Conservation (phyloP, 2,113 vertebrate genomes). For the Takifugu bimaculatus region DNA sequence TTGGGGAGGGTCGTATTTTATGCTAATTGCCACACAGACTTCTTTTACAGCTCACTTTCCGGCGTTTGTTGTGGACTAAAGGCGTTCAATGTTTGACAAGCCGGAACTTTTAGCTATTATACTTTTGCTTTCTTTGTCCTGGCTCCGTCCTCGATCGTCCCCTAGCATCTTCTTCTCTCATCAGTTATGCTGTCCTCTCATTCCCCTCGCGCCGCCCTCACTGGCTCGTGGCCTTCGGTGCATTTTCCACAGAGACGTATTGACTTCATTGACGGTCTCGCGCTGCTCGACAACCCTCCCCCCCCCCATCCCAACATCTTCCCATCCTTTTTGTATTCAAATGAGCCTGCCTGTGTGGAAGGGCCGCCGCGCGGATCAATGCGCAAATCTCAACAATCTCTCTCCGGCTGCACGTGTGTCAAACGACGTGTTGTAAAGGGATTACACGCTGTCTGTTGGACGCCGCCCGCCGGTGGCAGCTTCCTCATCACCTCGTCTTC, state of each 20-base stretch:
- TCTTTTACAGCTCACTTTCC: neutral
- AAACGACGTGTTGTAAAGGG: constrained; percentile 37
- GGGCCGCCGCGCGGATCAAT: constrained; percentile 55
- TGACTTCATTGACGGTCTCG: constrained; percentile 55
- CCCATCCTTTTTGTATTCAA: too few species aligned
- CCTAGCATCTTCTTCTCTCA: too few species aligned
- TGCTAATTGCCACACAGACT: too few species aligned
- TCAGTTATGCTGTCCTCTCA: constrained; percentile 20
- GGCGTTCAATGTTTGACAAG: too few species aligned
- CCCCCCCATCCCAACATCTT: constrained; percentile 51
- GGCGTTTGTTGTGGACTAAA: neutral
- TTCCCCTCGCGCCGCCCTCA: constrained; percentile 38
- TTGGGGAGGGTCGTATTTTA: too few species aligned
- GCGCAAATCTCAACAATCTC: constrained; percentile 60
- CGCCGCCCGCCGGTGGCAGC: too few species aligned
- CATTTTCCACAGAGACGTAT: constrained; percentile 35
- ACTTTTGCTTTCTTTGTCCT: neutral
- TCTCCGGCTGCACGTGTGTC: constrained; percentile 51
- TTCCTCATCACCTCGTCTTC: too few species aligned
- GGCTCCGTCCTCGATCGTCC: constrained; percentile 23
- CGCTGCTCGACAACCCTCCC: constrained; percentile 42
- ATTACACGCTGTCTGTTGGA: constrained; percentile 22
- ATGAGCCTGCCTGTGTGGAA: neutral
- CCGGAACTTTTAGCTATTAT: too few species aligned
- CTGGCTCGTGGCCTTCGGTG: constrained; percentile 33